Conservation (phyloP, 2,797 vertebrate genomes). For the Ceyx erithaca region DNA sequence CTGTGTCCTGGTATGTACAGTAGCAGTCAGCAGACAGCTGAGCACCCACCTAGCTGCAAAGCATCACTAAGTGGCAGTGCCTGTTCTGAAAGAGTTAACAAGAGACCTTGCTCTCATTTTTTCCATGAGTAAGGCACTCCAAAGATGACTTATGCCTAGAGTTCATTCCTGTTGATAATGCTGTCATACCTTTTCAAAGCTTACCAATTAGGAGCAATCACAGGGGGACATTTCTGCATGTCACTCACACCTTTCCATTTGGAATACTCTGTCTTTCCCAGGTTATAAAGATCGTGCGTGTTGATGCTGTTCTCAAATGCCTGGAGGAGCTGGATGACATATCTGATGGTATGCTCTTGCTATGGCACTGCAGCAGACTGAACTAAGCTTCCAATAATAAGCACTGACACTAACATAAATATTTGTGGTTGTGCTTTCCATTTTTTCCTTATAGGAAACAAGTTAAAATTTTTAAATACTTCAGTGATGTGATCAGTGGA, state of each 20-base stretch:
- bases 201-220: neutral
- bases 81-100: constrained; percentile 50
- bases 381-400: constrained; percentile 79
- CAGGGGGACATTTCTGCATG: neutral
- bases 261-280: neutral
- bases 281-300: neutral
- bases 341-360: constrained; percentile 38
- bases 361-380: constrained; percentile 37
- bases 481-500: constrained; percentile 79
- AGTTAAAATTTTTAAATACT: constrained; percentile 76
- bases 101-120: neutral
- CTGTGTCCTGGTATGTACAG: neutral
- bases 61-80: neutral
- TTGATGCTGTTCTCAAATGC: neutral
- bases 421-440: constrained; percentile 78
- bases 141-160: neutral
- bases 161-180: neutral
- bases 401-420: constrained; percentile 78
- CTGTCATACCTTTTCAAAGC: neutral
- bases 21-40: neutral
- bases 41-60: neutral
- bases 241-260: neutral
- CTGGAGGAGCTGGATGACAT: constrained; percentile 6
- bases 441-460: constrained; percentile 82
- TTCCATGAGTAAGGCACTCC: neutral